A percentile compares a stretch with the other conserved stretches of the same genome.
phyloP scores from a whole-genome alignment of 1,140 invertebrate species.

The Protaetia brevitarsis region DNA sequence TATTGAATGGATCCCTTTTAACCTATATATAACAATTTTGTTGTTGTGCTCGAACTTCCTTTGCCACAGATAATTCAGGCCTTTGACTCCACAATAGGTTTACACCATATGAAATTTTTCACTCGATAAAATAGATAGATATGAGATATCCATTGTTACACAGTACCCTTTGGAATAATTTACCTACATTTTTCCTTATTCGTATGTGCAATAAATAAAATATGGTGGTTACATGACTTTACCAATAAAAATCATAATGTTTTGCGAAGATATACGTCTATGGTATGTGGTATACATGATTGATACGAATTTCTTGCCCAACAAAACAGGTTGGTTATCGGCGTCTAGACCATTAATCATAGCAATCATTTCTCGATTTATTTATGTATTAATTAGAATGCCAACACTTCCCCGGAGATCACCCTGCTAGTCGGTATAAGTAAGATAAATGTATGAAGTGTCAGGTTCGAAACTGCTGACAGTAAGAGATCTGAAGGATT shows the following conservation, averaged over 20 bases:
- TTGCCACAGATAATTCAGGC: no score
- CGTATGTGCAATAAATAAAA: background rate
- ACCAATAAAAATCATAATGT: background rate
- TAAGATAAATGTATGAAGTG: background rate
- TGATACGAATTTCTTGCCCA: background rate
- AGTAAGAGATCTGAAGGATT: background rate
- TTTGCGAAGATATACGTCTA: background rate
- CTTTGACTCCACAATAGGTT: no score
- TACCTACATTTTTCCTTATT: background rate
- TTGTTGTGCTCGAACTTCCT: no score
- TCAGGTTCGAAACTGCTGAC: background rate
- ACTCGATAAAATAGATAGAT: no score
- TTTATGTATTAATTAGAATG: slow-evolving; percentile 17
- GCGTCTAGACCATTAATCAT: background rate
- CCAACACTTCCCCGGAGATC: background rate
- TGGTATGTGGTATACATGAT: background rate
- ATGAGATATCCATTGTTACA: no score
- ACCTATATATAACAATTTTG: no score
- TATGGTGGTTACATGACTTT: background rate
- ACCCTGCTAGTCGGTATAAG: background rate
- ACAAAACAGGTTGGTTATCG: background rate
- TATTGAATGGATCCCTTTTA: no score
- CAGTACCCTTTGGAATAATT: no score
- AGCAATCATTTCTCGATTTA: background rate
- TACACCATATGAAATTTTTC: no score